Base-by-base conservation (phyloP, 2,797 vertebrate species). In the Phyllotis vaccarum region DNA sequence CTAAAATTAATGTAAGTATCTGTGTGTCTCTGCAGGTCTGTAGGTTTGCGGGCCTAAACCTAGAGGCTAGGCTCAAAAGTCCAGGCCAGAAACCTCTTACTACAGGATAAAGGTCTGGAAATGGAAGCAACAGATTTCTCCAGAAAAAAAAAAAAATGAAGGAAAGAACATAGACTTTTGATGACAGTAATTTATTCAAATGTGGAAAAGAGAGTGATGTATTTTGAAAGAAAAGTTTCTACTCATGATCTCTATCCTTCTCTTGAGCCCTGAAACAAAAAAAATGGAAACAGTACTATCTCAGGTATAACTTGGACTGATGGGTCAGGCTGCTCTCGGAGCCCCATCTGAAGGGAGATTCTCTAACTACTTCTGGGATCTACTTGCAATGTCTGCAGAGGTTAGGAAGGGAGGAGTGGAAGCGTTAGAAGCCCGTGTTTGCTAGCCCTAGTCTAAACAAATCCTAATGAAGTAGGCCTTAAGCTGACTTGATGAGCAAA, bases 51-150 rank as follows among this genome's bases (percentile, higher is more conserved):
- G n/a, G n/a, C n/a, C n/a, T n/a, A n/a, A n/a, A n/a, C n/a, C n/a
- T n/a, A n/a, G n/a, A n/a, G n/a, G n/a, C n/a, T n/a, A n/a, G n/a
- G n/a, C n/a, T n/a, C n/a, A n/a, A n/a, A n/a, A n/a, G n/a, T n/a
- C n/a, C n/a, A n/a, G n/a, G n/a, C n/a, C n/a, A n/a, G n/a, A n/a
- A n/a, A n/a, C n/a, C n/a, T n/a, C n/a, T n/a, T n/a, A n/a, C n/a
- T n/a, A n/a, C n/a, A n/a, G n/a, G 56, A 76, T 90, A 76, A 81
- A 90, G 56, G 24, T 49, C 34, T 49, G 68, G 12, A 91, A 95
- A 89, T 10, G 3, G 64, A 79, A 96, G 49, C 40, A 87, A 79
- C 8, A 37, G 29, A 90, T 83, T 80, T 83, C 49, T 37, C 46
- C 49, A 68, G 49, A 34, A 56, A 89, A 72, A 85, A 46, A 22